Evolutionary conservation across 1,140 invertebrate genomes (phyloP).

Genomic region (Zeugodacus cucurbitae): DNA sequence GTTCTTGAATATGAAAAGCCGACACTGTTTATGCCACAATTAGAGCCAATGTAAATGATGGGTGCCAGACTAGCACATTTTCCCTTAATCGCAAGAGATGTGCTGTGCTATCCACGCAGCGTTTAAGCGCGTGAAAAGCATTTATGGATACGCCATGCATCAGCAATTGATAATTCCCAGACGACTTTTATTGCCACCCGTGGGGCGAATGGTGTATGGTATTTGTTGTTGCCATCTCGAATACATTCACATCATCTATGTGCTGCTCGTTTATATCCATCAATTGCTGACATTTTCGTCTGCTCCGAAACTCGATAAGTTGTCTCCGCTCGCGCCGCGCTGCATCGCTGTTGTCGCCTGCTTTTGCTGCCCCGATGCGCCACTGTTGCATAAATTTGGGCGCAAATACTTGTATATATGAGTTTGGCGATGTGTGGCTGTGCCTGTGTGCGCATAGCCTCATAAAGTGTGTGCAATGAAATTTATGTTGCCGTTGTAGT

Average conservation of each 20-base stretch:
- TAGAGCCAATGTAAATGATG: too few relatives aligned
- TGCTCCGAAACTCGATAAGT: neutral
- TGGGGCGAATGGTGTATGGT: neutral
- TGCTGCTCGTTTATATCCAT: neutral
- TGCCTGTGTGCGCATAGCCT: neutral
- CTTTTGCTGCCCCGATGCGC: neutral
- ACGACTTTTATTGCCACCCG: neutral
- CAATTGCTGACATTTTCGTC: neutral
- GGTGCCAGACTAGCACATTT: too few relatives aligned
- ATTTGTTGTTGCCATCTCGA: neutral
- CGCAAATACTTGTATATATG: neutral
- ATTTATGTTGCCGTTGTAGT: neutral
- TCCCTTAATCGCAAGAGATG: neutral
- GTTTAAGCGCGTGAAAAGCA: neutral
- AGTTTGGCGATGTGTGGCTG: neutral
- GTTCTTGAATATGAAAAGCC: too few relatives aligned
- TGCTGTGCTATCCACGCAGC: neutral
- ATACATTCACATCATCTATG: too few relatives aligned
- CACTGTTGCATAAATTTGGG: neutral
- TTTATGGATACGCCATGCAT: neutral
- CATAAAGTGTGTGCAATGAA: neutral
- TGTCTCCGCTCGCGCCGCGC: neutral
- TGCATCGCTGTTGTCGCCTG: neutral
- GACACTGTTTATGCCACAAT: too few relatives aligned
- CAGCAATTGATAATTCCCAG: neutral